Evolutionary conservation across 2,888 invertebrate genomes (phyloP).

Genomic region (Pegoplata infirma): DNA sequence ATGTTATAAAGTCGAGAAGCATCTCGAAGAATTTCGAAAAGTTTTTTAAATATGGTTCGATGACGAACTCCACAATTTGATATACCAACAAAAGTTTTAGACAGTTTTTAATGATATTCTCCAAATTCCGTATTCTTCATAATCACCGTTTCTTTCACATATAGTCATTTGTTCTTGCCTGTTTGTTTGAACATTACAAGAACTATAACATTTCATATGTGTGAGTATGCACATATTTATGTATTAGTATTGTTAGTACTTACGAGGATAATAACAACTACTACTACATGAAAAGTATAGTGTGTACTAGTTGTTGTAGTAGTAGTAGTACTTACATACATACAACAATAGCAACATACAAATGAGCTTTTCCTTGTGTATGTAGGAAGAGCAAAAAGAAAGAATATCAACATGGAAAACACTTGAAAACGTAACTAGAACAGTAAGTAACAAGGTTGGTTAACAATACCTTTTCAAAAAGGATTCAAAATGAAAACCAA

Average conservation of each 20-base stretch:
- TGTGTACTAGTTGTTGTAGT: neutral
- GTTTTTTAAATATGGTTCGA: no score
- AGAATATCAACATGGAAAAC: slow-evolving; percentile 36
- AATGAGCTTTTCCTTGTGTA: neutral
- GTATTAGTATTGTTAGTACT: slow-evolving; percentile 31
- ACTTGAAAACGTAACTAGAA: slow-evolving; percentile 36
- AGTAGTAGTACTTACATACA: no score
- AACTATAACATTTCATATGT: slow-evolving; percentile 5
- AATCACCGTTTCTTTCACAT: no score
- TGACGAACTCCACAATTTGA: no score
- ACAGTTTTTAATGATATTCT: no score
- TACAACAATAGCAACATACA: slow-evolving; percentile 5
- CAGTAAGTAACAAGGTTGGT: no score
- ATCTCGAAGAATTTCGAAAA: no score
- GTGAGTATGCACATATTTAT: slow-evolving; percentile 12
- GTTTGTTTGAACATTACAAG: slow-evolving; percentile 6
- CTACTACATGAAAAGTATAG: slow-evolving; percentile 30
- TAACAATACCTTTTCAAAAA: no score
- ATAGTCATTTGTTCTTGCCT: slow-evolving; percentile 6
- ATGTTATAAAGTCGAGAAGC: no score
- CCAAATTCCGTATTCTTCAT: no score
- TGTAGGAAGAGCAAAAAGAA: slow-evolving; percentile 8
- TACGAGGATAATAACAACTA: slow-evolving; percentile 53
- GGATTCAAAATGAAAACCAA: no score
- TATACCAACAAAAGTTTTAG: no score